Evolutionary conservation across 2,888 invertebrate genomes (phyloP), one percentile per base, ranked within the genome.

Genomic region (Drosophila formosana): DNA sequence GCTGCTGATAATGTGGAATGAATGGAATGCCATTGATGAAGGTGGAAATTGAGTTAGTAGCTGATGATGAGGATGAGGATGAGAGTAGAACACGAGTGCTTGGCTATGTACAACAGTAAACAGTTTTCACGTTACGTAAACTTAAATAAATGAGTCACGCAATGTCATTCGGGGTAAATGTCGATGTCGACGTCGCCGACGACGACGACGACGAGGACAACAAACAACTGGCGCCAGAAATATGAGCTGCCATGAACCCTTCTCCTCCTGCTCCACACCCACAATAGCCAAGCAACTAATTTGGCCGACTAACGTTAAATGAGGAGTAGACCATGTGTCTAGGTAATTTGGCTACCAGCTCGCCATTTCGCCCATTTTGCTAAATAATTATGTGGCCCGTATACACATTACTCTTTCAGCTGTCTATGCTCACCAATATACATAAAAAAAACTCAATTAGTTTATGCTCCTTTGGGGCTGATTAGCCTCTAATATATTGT

Each of bases 91-190:
- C 32, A 66, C 52, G 53, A 52, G 50, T 67, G 71, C 71, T 72
- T 5, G 37, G 32, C 57, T 62, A 66, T 45, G 57, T 72, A 62
- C 51, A 63, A 71, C 53, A 71, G 61, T 71, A 56, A 70, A 75
- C 53, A 70, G 60, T 68, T 46, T 69, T 47, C 62, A 67, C 37
- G 78, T 84, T 85, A 86, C 80, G 79, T 88, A 85, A 85, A 83
- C 79, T 75, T 72, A 81, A 86, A 77, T 76, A 75, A 81, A 75
- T 86, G 86, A 88, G 86, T 86, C 88, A 86, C 85, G 87, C 85
- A 86, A 86, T 85, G 86, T 82, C 85, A 86, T 83, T 83, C 66
- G 80, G 86, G 81, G 78, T 81, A 81, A 88, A 88, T 71, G 77
- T 66, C 60, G 68, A 58, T 61, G 60, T 70, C 72, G 69, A 53